A percentile compares a stretch with the other conserved stretches of the same genome.
Evolutionary conservation across 2,113 vertebrate genomes (phyloP).

Genomic region (Hippoglossus stenolepis): DNA sequence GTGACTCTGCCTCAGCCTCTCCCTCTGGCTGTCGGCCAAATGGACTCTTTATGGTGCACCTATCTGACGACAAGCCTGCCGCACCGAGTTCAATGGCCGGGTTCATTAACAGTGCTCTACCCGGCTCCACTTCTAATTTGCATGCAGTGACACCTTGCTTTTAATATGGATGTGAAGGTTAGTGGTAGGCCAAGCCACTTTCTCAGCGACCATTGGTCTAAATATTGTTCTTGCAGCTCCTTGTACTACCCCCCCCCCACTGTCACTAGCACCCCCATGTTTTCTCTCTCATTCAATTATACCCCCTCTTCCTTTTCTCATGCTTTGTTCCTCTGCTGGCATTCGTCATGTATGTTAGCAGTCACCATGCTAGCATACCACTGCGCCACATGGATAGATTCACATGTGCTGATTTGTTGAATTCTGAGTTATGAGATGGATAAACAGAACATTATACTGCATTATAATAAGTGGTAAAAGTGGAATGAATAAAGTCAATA

Average conservation of each 20-base stretch:
- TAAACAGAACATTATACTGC: not conserved
- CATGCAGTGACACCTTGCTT: conserved; percentile 74
- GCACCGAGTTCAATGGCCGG: conserved; percentile 67
- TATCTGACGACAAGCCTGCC: conserved; percentile 60
- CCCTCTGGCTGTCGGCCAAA: conserved; percentile 73
- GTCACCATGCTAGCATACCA: conserved; percentile 16
- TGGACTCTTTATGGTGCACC: conserved; percentile 76
- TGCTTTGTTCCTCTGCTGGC: conserved; percentile 54
- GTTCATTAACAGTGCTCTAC: conserved; percentile 77
- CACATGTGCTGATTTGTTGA: not conserved
- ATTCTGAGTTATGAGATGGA: not conserved
- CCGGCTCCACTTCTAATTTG: conserved; percentile 75
- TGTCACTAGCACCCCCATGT: conserved; percentile 37
- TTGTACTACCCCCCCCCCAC: conserved; percentile 25
- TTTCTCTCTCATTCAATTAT: conserved; percentile 60
- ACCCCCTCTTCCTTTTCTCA: conserved; percentile 21
- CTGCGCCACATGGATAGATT: conserved; percentile 8
- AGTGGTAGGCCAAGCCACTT: conserved; percentile 66
- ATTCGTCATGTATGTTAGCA: conserved; percentile 47
- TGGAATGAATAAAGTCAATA: not conserved
- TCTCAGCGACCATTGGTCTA: conserved; percentile 54
- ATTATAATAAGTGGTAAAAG: not conserved
- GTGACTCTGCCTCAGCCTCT: conserved; percentile 66
- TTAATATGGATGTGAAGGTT: conserved; percentile 78
- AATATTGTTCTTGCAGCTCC: conserved; percentile 59